Percentiles rank a stretch among this genome's conserved stretches.
Conservation (phyloP, 1,140 invertebrate genomes). For the Listronotus bonariensis region DNA sequence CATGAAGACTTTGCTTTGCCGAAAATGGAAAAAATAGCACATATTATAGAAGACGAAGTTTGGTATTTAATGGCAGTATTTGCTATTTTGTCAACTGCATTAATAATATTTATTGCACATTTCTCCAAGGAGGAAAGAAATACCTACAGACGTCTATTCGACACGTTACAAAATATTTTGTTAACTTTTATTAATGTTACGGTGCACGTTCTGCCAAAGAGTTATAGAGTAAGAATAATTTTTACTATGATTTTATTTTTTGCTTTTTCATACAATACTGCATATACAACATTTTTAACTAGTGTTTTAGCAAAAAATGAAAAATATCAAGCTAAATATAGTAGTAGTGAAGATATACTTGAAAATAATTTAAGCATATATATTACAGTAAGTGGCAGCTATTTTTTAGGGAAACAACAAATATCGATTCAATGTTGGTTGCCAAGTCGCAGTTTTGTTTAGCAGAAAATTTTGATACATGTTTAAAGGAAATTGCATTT, state of each 20-base stretch:
- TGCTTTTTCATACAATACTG: slow-evolving; percentile 1
- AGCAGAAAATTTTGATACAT: not conserved
- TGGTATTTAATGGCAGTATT: not conserved
- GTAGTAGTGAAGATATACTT: not conserved
- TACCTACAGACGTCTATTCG: not conserved
- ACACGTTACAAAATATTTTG: not conserved
- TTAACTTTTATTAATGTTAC: not conserved
- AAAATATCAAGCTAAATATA: not conserved
- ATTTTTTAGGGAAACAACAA: not conserved
- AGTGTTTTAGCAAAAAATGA: slow-evolving; percentile 8
- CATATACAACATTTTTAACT: slow-evolving; percentile 1
- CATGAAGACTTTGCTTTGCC: not conserved
- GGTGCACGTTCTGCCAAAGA: not conserved
- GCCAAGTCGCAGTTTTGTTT: not conserved
- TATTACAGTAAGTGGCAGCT: not conserved
- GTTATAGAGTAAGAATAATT: not conserved
- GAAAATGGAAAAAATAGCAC: not conserved
- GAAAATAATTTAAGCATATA: not conserved
- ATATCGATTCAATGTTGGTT: not conserved
- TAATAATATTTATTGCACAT: not conserved
- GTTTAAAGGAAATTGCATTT: slow-evolving; percentile 5
- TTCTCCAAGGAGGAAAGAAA: not conserved
- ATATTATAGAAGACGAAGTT: slow-evolving; percentile 6
- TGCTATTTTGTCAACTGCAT: not conserved
- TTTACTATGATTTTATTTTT: slow-evolving; percentile 2